Base-by-base conservation (phyloP, 1,140 invertebrate genomes). In the Megathymus violae region DNA sequence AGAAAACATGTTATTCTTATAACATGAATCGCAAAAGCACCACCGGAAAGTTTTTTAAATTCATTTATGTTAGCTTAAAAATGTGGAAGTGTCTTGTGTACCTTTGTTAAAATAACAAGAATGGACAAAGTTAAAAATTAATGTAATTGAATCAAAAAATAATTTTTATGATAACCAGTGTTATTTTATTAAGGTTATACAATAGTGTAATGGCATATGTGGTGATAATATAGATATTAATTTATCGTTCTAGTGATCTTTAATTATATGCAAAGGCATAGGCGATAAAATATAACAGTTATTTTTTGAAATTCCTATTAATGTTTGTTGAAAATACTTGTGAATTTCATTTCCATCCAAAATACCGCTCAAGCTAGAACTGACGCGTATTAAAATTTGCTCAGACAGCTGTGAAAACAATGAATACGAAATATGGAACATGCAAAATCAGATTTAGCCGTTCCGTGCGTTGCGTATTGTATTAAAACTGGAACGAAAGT, bases 391-490 rank as follows among this genome's bases (percentile, higher is more conserved):
- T 59, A 59, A 59, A 59, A 59, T 59, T 47, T 46, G 43, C 31
- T 47, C 56, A 38, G 56, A 59, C 56, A 59, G 43, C 56, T 59
- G 56, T 59, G 54, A 59, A 59, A 59, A 59, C 56, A 59, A 59
- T 59, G 56, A 59, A 59, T 59, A 59, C 56, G 43, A 59, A 59
- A 59, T 58, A 58, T 36, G 54, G 14, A 44, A 58, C 41, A 44
- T 59, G 56, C 43, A 38, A 47, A 59, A 47, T 59, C 43, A 36
- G 56, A 59, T 59, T 59, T 59, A 36, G 56, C 54, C 25, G 56
- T 71, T 66, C 40, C 41, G 31, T 16, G 47, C 43, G 58, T 43
- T 38, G 46, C 19, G 17, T 59, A 47, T 47, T 43, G 17, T 59
- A 47, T 47, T 59, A 59, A 59, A 59, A 47, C 17, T 58, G 52